A percentile compares a stretch with the other conserved stretches of the same genome.
Conservation (phyloP, 2,888 invertebrate genomes). For the Tolmerus cingulatus region DNA sequence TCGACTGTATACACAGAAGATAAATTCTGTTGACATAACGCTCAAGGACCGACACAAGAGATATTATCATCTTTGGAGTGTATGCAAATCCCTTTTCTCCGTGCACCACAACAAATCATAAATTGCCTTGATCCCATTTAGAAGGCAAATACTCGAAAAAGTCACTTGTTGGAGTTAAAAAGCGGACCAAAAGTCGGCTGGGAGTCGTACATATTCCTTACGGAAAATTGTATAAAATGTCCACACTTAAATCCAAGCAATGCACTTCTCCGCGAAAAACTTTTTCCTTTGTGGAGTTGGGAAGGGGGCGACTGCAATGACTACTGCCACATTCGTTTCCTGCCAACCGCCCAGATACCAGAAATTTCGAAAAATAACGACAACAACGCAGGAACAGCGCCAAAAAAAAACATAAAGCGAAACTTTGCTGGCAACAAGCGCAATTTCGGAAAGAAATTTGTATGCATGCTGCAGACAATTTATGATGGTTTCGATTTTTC, state of each 20-base stretch:
- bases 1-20: neutral
- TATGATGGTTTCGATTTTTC: constrained; percentile 46
- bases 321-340: neutral
- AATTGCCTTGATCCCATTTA: constrained; percentile 4
- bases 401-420: neutral
- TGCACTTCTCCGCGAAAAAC: neutral
- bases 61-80: neutral
- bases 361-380: constrained; percentile 10
- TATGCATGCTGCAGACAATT: constrained; percentile 46
- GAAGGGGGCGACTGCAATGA: neutral
- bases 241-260: constrained; percentile 23
- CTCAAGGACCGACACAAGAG: neutral
- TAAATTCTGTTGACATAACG: neutral
- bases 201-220: neutral
- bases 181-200: neutral
- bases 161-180: constrained; percentile 23
- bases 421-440: constrained; percentile 42
- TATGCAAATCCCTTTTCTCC: neutral
- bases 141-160: constrained; percentile 4
- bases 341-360: constrained; percentile 11
- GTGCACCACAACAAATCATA: neutral
- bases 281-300: neutral
- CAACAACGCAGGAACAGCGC: neutral
- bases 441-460: constrained; percentile 43
- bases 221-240: constrained; percentile 25